phyloP scores from a whole-genome alignment of 2,113 vertebrate genomes.

The Elephas maximus region DNA sequence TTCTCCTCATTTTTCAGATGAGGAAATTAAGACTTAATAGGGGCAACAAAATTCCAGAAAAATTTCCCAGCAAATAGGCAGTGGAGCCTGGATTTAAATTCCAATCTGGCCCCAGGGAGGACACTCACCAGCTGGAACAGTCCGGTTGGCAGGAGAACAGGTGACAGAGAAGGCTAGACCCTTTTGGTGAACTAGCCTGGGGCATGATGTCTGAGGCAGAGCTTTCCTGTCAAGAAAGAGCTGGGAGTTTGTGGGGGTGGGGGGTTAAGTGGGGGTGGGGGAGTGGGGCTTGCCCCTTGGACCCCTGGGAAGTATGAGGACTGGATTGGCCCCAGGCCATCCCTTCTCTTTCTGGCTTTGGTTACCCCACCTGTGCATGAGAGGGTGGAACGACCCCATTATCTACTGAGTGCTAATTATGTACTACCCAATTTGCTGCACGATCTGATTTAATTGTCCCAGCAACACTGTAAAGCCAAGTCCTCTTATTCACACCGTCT shows the following conservation, averaged over 20 bases:
- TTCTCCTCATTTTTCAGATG: not conserved
- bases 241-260: not conserved
- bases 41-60: not conserved
- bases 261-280: not conserved
- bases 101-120: not conserved
- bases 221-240: not conserved
- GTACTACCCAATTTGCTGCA: not conserved
- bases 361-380: not conserved
- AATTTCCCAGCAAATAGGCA: not conserved
- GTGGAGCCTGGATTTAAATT: not conserved
- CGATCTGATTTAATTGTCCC: not conserved
- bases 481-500: fast-evolving
- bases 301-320: not conserved
- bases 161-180: not conserved
- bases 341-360: not conserved
- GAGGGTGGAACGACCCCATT: not conserved
- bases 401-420: not conserved
- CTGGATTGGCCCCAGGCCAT: not conserved
- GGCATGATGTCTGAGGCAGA: not conserved
- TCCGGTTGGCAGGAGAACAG: not conserved
- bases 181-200: not conserved
- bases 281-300: not conserved
- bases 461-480: not conserved
- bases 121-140: not conserved
- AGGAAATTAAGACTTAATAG: not conserved